Conservation (phyloP, 2,888 invertebrate genomes). For the Conomelus anceps region DNA sequence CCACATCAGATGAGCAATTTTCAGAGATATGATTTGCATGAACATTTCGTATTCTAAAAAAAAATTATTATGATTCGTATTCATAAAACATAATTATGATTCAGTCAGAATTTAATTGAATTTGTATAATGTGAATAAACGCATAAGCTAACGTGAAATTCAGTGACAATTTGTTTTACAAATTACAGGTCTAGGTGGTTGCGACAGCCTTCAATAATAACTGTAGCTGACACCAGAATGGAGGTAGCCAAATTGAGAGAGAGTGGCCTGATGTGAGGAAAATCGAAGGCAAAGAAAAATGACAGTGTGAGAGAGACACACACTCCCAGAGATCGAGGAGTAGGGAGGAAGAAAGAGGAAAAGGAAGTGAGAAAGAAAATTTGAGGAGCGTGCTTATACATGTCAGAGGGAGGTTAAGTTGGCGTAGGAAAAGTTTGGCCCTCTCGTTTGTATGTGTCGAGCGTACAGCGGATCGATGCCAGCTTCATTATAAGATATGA, state of each 20-base stretch:
- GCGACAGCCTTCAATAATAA: neutral
- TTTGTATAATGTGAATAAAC: no score
- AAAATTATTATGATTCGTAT: no score
- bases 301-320: neutral
- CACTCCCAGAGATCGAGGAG: no score
- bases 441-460: neutral
- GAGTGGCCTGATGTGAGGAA: neutral
- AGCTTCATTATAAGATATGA: constrained; percentile 13
- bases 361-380: neutral
- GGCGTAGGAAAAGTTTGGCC: neutral
- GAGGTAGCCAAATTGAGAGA: neutral
- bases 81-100: no score
- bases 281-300: neutral
- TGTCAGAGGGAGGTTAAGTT: neutral
- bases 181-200: no score
- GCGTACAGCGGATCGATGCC: neutral
- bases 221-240: neutral
- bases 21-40: no score
- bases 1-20: no score
- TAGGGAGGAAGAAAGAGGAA: neutral
- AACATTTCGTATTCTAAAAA: no score
- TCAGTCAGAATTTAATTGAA: no score
- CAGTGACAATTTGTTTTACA: no score
- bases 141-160: no score
- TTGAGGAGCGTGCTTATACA: neutral